Conservation (phyloP, 2,888 invertebrate genomes). For the Dryobota labecula region DNA sequence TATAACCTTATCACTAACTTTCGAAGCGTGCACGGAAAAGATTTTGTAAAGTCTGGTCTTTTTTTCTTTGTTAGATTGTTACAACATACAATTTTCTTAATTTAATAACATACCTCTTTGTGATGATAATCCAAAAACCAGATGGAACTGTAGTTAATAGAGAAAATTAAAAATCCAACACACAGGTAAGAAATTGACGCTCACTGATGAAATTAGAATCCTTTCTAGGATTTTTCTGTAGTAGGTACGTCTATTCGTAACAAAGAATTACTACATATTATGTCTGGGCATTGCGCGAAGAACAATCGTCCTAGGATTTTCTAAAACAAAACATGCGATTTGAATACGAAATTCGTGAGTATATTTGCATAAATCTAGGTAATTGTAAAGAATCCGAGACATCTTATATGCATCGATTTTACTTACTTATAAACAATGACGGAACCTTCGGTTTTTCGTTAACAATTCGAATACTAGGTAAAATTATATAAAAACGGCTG, state of each 20-base stretch:
- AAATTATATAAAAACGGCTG: slow-evolving; percentile 46
- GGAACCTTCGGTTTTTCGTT: slow-evolving; percentile 9
- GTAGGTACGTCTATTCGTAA: slow-evolving; percentile 22
- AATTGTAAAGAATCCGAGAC: slow-evolving; percentile 2
- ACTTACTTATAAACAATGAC: not conserved
- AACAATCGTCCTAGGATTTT: slow-evolving; percentile 12
- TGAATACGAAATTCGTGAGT: slow-evolving; percentile 43
- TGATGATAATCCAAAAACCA: not conserved
- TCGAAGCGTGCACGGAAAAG: not conserved
- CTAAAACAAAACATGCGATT: slow-evolving; percentile 26
- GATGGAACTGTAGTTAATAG: not conserved
- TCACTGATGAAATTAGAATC: not conserved
- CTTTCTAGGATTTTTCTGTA: not conserved
- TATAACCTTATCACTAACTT: not conserved
- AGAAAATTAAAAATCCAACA: not conserved
- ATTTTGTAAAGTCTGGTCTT: not conserved
- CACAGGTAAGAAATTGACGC: not conserved
- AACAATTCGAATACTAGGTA: slow-evolving; percentile 6
- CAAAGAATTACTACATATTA: slow-evolving; percentile 11
- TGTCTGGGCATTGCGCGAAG: slow-evolving; percentile 9
- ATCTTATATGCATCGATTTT: not conserved
- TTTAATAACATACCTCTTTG: slow-evolving; percentile 24
- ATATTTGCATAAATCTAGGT: slow-evolving; percentile 27
- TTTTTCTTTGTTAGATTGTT: not conserved
- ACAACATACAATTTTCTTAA: not conserved